Base-by-base conservation (phyloP, 92 coral and sea anemone species). In the Zoanthus solanderi region DNA sequence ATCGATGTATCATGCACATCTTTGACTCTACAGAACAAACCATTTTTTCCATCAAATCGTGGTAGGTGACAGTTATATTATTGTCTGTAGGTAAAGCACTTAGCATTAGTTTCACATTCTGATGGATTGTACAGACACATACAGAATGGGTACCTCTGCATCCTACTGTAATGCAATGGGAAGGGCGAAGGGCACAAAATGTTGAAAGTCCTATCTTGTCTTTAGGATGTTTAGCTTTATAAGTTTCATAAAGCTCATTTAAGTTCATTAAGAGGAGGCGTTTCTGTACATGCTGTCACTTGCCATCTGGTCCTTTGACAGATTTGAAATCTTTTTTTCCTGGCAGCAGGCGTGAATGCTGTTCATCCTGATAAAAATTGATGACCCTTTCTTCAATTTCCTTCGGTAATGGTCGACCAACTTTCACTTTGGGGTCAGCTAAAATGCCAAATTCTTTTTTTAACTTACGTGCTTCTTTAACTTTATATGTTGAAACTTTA, bases 271-370 rank as follows among this genome's bases (percentile, higher is more conserved):
- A 61, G 15, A 78, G 69, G n/a, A 78, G 83, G 83, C 69, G 52
- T 76, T 76, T 52, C 81, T 76, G 81, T 32, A 76, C n/a, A 18
- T 78, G 83, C n/a, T 18, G 17, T 30, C 58, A 17, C 52, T 79
- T 32, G 32, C 84, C 84, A 79, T 32, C 72, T 42, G 84, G 57
- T 48, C 73, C 73, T 66, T 79, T 79, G 50, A 37, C 84, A 42
- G 73, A 79, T 18, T 79, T 79, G 37, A 14, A 79, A 18, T 61
- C 84, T 17, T 79, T 79, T 10, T 60, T 63, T 11, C 84, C 73
- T 6, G 84, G 84, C 28, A 79, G 44, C 17, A 61, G 56, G 15
- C 73, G 73, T 2, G 73, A 79, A 79, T 79, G 73, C 73, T 79
- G 53, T 12, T 34, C 57, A 17, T 79, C 84, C 48, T 79, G 84